Evolutionary conservation across 2,888 invertebrate genomes (phyloP).

Genomic region (Rotaria socialis): DNA sequence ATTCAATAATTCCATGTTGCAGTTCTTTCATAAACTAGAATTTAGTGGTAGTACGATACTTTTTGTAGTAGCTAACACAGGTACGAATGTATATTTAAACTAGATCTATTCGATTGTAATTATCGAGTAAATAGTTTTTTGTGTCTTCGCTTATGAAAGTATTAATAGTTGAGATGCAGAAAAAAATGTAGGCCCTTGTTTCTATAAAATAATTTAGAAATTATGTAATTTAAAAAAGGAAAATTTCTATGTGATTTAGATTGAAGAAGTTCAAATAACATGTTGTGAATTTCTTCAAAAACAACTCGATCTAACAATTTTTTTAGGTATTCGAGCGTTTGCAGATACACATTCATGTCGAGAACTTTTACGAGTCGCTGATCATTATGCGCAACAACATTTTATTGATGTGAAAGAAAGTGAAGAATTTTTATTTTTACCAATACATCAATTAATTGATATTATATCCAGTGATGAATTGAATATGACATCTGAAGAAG

Average conservation of each 20-base stretch:
- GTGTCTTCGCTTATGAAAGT: too few species aligned
- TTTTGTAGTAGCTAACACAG: too few species aligned
- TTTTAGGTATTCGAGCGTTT: slow-evolving; percentile 93
- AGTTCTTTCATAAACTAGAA: too few species aligned
- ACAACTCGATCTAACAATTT: slow-evolving; percentile 74
- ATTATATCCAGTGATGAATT: slow-evolving; percentile 95
- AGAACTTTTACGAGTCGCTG: slow-evolving; percentile 86
- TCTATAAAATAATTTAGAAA: too few species aligned
- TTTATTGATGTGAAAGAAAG: slow-evolving; percentile 79
- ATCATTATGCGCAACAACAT: slow-evolving; percentile 96
- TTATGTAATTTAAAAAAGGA: neutral
- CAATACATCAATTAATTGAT: slow-evolving; percentile 89
- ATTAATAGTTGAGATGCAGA: too few species aligned
- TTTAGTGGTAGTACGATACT: too few species aligned
- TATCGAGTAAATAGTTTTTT: too few species aligned
- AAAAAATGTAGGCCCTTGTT: too few species aligned
- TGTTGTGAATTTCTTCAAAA: slow-evolving; percentile 79
- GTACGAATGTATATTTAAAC: too few species aligned
- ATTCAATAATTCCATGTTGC: too few species aligned
- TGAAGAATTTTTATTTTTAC: slow-evolving; percentile 90
- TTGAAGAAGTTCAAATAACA: slow-evolving; percentile 91
- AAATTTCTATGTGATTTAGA: slow-evolving; percentile 50
- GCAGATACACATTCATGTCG: slow-evolving; percentile 97
- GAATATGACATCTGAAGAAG: slow-evolving; percentile 92
- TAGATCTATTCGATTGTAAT: too few species aligned